Conservation (phyloP, 2,888 invertebrate species). For the Nemotelus pantherinus region DNA sequence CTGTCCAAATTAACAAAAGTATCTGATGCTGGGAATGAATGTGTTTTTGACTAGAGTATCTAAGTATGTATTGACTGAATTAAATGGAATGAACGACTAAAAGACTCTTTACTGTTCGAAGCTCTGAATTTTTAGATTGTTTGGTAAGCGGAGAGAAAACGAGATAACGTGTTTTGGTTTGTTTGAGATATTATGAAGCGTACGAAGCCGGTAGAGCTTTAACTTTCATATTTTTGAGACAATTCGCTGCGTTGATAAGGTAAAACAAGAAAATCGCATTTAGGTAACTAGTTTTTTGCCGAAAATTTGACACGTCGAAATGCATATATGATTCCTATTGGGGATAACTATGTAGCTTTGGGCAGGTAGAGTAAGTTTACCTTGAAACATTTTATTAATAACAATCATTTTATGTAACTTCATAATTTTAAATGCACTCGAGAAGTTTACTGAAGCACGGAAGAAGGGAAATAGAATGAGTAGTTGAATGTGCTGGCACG, state of each 20-base stretch:
- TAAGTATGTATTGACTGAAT: neutral
- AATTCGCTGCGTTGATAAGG: conserved; percentile 13
- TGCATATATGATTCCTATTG: neutral
- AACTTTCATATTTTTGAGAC: conserved; percentile 22
- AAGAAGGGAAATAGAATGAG: no score
- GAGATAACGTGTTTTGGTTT: neutral
- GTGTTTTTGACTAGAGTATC: conserved; percentile 6
- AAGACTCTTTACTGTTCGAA: neutral
- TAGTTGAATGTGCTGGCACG: no score
- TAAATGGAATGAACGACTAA: neutral
- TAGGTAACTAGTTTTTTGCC: conserved; percentile 10
- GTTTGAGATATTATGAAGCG: neutral
- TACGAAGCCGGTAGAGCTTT: conserved; percentile 1
- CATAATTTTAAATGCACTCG: no score
- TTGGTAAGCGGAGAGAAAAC: neutral
- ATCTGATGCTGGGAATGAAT: conserved; percentile 6
- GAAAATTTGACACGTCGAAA: neutral
- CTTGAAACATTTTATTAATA: no score
- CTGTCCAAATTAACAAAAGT: neutral
- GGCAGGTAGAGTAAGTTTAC: no score
- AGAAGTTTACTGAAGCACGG: no score
- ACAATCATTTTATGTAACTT: no score
- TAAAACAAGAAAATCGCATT: conserved; percentile 30
- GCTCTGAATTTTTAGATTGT: neutral
- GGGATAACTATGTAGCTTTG: neutral